Percentiles rank a stretch among this genome's conserved stretches.
Evolutionary conservation across 2,888 invertebrate species (phyloP).

Genomic region (Mimas tiliae): DNA sequence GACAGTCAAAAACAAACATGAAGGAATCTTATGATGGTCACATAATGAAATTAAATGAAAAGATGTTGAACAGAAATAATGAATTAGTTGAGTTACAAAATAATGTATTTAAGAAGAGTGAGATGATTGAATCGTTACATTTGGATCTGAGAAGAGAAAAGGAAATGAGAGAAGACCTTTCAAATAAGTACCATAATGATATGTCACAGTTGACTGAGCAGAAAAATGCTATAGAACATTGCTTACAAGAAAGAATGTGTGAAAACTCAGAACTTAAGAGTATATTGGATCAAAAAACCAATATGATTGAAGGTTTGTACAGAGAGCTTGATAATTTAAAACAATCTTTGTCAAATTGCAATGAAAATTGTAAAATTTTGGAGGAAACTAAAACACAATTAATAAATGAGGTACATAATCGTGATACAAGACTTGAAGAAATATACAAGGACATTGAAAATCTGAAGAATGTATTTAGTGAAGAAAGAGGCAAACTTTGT

Average conservation of each 20-base stretch:
- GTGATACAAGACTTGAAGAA: conserved; percentile 49
- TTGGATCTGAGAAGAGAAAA: conserved; percentile 61
- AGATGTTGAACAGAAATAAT: conserved; percentile 71
- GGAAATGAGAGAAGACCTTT: conserved; percentile 49
- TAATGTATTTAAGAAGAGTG: conserved; percentile 64
- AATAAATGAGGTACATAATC: conserved; percentile 50
- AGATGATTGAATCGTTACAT: conserved; percentile 63
- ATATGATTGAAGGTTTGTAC: conserved; percentile 49
- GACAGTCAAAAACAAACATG: conserved; percentile 56
- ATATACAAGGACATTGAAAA: conserved; percentile 54
- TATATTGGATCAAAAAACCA: conserved; percentile 46
- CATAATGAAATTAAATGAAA: conserved; percentile 72
- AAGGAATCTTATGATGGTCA: conserved; percentile 67
- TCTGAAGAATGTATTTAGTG: conserved; percentile 46
- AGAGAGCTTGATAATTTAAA: conserved; percentile 54
- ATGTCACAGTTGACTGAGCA: conserved; percentile 46
- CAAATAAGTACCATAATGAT: conserved; percentile 54
- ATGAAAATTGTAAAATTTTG: conserved; percentile 48
- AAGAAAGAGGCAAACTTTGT: conserved; percentile 53
- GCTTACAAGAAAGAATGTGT: conserved; percentile 49
- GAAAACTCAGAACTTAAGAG: conserved; percentile 52
- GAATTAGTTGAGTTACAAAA: conserved; percentile 73
- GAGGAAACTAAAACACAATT: conserved; percentile 51
- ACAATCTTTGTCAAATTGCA: conserved; percentile 43
- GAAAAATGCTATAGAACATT: conserved; percentile 46